Evolutionary conservation across 2,797 vertebrate species (phyloP).

Genomic region (Mus minutoides): DNA sequence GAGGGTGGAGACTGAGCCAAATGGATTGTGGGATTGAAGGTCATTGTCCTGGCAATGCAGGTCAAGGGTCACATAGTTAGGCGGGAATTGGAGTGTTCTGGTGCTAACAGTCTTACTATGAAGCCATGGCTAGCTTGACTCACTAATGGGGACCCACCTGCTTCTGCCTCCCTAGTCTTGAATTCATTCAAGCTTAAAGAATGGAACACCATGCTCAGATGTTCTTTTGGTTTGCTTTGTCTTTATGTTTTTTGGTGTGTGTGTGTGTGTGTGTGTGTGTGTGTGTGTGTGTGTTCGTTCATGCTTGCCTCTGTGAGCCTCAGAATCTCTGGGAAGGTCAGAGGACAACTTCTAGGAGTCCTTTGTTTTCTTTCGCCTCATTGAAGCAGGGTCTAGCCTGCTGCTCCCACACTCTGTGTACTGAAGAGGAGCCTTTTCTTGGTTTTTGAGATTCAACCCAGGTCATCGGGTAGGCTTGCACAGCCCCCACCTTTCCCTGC

Average conservation of each 20-base stretch:
- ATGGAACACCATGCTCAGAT: too few relatives aligned
- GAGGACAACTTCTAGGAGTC: not conserved
- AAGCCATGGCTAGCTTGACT: not conserved
- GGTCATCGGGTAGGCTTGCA: not conserved
- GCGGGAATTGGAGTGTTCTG: too few relatives aligned
- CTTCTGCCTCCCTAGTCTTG: not conserved
- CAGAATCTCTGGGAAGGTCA: not conserved
- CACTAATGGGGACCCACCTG: not conserved
- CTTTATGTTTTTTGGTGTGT: not conserved
- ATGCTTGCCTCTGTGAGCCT: not conserved
- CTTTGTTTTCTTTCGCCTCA: not conserved
- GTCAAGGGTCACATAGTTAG: too few relatives aligned
- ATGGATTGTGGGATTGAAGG: too few relatives aligned
- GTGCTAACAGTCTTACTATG: not conserved
- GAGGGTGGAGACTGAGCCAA: too few relatives aligned
- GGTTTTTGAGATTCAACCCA: not conserved
- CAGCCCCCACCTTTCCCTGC: not conserved
- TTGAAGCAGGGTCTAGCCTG: not conserved
- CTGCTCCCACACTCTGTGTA: not conserved
- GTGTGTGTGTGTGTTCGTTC: not conserved
- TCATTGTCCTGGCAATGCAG: too few relatives aligned
- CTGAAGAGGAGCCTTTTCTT: not conserved
- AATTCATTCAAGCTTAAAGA: not conserved
- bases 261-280: not conserved
- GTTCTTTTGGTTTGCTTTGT: not conserved